Evolutionary conservation across 2,113 vertebrate genomes (phyloP).

Genomic region (Phyllopteryx taeniolatus): DNA sequence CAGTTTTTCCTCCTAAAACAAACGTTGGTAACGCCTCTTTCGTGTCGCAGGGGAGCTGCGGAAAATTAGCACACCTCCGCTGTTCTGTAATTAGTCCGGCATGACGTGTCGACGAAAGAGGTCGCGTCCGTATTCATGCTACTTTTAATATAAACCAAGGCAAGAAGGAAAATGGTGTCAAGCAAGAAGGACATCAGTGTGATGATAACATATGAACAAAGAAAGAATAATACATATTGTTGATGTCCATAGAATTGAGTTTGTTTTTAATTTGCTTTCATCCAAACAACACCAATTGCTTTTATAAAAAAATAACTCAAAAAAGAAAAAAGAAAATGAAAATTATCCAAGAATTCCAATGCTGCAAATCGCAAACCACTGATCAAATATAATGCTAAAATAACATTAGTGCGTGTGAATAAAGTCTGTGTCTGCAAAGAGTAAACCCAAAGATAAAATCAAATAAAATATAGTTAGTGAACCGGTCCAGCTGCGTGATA

Average conservation of each 20-base stretch:
- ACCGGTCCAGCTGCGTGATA: conserved; percentile 77
- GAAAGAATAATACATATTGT: neutral
- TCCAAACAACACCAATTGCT: too few species aligned
- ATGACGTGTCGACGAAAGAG: conserved; percentile 83
- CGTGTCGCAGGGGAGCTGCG: conserved; percentile 81
- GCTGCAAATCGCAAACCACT: too few species aligned
- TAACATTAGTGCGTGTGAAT: neutral
- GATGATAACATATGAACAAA: conserved; percentile 18
- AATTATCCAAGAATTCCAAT: too few species aligned
- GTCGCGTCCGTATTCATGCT: conserved; percentile 99
- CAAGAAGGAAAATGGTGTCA: conserved; percentile 83
- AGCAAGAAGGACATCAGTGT: conserved; percentile 63
- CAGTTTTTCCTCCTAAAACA: neutral
- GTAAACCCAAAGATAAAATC: neutral
- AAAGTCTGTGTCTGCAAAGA: neutral
- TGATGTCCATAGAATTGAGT: neutral
- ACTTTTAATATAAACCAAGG: conserved; percentile 94
- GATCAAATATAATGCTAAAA: neutral
- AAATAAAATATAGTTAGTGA: neutral
- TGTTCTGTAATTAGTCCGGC: conserved; percentile 86
- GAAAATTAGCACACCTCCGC: conserved; percentile 88
- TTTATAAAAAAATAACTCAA: too few species aligned
- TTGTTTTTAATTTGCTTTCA: too few species aligned
- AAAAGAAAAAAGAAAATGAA: too few species aligned
- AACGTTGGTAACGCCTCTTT: conserved; percentile 71